Evolutionary conservation across 1,140 invertebrate genomes (phyloP).

Genomic region (Pseudomyrmex dendroicus): DNA sequence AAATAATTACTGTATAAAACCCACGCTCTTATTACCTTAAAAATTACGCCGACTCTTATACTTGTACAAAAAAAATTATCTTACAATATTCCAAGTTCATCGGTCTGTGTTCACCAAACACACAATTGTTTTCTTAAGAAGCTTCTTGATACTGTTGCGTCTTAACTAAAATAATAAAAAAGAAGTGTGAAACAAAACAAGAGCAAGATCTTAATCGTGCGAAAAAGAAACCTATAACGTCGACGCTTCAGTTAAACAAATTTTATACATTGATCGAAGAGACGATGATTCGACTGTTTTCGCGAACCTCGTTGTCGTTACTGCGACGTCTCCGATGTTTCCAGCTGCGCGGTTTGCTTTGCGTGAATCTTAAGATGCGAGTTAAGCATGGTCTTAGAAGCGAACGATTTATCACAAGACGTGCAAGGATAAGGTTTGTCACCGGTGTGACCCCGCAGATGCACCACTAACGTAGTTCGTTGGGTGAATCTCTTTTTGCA

Average conservation of each 20-base stretch:
- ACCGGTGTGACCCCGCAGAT: slow-evolving; percentile 86
- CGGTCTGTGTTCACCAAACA: too few relatives aligned
- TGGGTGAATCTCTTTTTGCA: slow-evolving; percentile 92
- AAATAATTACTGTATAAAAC: too few relatives aligned
- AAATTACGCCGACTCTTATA: too few relatives aligned
- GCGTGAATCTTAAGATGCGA: slow-evolving; percentile 84
- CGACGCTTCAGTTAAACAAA: slow-evolving; percentile 65
- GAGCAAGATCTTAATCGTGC: neutral
- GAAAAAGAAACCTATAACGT: slow-evolving; percentile 6
- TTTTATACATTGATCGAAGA: slow-evolving; percentile 60
- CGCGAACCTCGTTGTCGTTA: slow-evolving; percentile 51
- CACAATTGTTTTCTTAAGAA: too few relatives aligned
- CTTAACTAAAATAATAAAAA: neutral
- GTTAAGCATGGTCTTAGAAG: slow-evolving; percentile 84
- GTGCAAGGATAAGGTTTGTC: slow-evolving; percentile 88
- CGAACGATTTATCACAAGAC: slow-evolving; percentile 85
- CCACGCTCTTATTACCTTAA: too few relatives aligned
- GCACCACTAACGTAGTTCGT: slow-evolving; percentile 86
- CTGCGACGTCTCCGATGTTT: slow-evolving; percentile 62
- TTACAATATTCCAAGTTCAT: too few relatives aligned
- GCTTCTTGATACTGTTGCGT: too few relatives aligned
- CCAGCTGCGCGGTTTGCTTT: slow-evolving; percentile 79
- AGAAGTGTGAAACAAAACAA: neutral
- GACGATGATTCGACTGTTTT: slow-evolving; percentile 58
- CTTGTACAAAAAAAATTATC: too few relatives aligned